phyloP scores from a whole-genome alignment of 2,888 invertebrate species.

The Hyles lineata region DNA sequence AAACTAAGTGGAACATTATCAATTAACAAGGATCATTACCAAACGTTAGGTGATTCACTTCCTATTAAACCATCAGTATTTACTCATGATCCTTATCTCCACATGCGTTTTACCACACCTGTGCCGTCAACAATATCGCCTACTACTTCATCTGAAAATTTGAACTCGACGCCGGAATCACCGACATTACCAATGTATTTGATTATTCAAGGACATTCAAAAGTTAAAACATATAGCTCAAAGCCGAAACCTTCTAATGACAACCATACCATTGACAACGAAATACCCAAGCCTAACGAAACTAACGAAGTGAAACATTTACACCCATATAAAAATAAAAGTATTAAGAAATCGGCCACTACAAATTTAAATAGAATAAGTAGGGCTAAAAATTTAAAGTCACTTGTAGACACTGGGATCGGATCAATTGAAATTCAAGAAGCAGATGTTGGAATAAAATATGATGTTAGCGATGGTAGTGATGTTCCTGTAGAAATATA shows the following conservation, averaged over 20 bases:
- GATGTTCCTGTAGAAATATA: constrained; percentile 84
- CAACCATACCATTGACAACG: constrained; percentile 71
- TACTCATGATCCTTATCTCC: constrained; percentile 75
- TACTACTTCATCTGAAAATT: constrained; percentile 48
- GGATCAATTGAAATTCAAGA: constrained; percentile 85
- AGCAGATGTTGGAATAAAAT: constrained; percentile 83
- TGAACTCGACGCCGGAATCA: constrained; percentile 70
- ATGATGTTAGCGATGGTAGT: constrained; percentile 83
- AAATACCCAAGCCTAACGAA: constrained; percentile 80
- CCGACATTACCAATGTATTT: constrained; percentile 88
- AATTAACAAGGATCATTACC: constrained; percentile 55
- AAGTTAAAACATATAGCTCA: constrained; percentile 93
- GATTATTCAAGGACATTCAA: constrained; percentile 93
- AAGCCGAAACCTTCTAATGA: constrained; percentile 75
- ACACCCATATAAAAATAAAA: constrained; percentile 75
- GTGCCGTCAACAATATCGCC: constrained; percentile 83
- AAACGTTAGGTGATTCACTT: constrained; percentile 51
- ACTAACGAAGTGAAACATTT: constrained; percentile 85
- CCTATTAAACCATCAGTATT: constrained; percentile 54
- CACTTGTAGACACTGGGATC: constrained; percentile 70
- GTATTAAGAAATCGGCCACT: constrained; percentile 61
- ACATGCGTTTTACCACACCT: constrained; percentile 79
- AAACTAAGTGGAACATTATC: constrained; percentile 53
- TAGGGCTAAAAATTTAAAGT: constrained; percentile 69
- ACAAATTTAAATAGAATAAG: constrained; percentile 57